These are phyloP conservation scores for Tokudaia tokunoshimensis DNA, from an alignment of 2,797 vertebrate species.

Conservation along the genomic window DNA sequence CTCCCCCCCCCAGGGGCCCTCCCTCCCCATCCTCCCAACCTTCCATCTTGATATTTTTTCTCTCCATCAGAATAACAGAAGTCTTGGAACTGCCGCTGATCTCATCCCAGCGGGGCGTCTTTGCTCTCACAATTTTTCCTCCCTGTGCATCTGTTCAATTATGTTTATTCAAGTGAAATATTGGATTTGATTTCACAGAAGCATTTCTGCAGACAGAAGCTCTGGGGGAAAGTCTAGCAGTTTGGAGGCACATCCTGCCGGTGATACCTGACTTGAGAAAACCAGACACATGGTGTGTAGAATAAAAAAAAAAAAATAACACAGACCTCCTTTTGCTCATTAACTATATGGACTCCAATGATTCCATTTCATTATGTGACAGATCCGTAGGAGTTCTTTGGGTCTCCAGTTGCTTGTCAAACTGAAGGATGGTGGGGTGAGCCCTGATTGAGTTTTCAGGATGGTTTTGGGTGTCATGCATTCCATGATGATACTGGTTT, in stretches of 20 bases:
- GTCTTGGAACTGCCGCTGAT: background rate
- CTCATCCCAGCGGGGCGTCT: background rate
- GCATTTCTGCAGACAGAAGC: background rate
- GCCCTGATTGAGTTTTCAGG: background rate
- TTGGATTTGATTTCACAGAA: background rate
- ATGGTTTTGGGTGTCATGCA: background rate
- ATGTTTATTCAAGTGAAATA: slow-evolving; percentile 59
- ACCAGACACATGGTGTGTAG: background rate
- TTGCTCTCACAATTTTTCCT: background rate
- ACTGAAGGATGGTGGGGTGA: background rate
- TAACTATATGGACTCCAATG: background rate
- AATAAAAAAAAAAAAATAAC: slow-evolving; percentile 5
- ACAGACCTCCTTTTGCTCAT: background rate
- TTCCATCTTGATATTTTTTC: background rate
- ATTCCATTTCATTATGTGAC: background rate
- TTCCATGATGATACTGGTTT: background rate
- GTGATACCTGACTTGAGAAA: background rate
- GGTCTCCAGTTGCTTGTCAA: background rate
- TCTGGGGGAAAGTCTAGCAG: background rate
- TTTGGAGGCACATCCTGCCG: background rate
- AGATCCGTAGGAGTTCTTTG: background rate
- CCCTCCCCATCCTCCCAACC: background rate
- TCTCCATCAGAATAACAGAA: background rate
- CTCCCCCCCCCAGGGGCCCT: background rate
- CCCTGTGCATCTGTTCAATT: background rate